Base-by-base conservation (phyloP, 2,888 invertebrate genomes). In the Acronicta alni region DNA sequence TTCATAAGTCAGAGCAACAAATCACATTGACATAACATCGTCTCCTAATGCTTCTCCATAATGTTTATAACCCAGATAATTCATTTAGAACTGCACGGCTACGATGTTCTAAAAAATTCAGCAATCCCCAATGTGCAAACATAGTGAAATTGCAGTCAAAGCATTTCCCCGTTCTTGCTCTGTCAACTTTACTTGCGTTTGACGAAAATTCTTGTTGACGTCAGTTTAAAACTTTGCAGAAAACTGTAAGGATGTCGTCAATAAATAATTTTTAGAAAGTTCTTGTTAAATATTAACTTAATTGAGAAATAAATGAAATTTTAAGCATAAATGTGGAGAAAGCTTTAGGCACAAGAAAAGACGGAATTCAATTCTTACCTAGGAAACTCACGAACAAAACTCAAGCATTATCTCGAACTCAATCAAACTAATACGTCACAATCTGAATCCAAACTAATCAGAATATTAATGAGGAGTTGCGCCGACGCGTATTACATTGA, bases 381-480 rank as follows among this genome's bases (percentile, higher is more conserved):
- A 30, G 32, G 26, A 30, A 30, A 3, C 30, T 30, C 10, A 12
- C 1, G 26, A 17, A 48, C 52, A 17, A 37, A 41, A 14, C 38
- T 41, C 16, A 10, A 14, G 16, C 30, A 63, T 48, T 69, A 52
- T 69, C 58, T 69, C 44, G 30, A 55, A 69, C 53, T 57, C 44
- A 68, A 68, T 68, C 52, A 60, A 64, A 72, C 60, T 57, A 72
- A 56, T 64, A 67, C 60, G 38, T 64, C 63, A 57, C 57, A 59
- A 57, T 51, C 61, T 47, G 49, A 65, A 79, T 75, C 72, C 72
- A 64, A 77, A 77, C 77, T 83, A 80, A 82, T 83, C 80, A 77
- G 73, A 80, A 82, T 80, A 81, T 80, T 80, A 83, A 85, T 82
- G 79, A 77, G 56, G 55, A 68, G 62, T 79, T 79, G 67, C 74